Conservation (phyloP, 2,888 invertebrate genomes). For the Eupithecia abbreviata region DNA sequence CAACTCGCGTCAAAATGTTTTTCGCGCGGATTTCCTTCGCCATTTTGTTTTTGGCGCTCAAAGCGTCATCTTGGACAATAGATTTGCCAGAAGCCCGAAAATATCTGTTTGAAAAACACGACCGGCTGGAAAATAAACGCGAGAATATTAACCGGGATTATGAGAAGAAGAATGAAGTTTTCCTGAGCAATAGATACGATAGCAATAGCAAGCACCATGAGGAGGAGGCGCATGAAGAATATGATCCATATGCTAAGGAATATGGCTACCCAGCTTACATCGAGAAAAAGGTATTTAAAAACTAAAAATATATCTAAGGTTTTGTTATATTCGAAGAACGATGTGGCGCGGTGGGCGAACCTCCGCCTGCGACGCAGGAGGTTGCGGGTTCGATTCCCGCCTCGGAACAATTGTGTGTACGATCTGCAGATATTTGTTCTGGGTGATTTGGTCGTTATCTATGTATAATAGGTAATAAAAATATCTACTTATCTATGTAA, state of each 20-base stretch:
- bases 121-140: slow-evolving; percentile 38
- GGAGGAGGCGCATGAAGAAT: slow-evolving; percentile 30
- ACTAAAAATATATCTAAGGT: no score
- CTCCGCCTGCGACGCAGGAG: no score
- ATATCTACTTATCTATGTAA: no score
- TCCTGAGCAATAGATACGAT: slow-evolving; percentile 44
- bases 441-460: no score
- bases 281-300: slow-evolving; percentile 62
- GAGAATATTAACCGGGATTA: slow-evolving; percentile 39
- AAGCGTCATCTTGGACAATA: slow-evolving; percentile 69
- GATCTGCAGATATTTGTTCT: no score
- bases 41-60: slow-evolving; percentile 49
- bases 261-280: slow-evolving; percentile 64
- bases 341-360: no score
- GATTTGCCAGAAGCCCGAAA: slow-evolving; percentile 68
- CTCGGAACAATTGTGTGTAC: no score
- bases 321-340: no score
- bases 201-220: slow-evolving; percentile 54
- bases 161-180: slow-evolving; percentile 32
- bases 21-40: slow-evolving; percentile 41
- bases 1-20: slow-evolving; percentile 48
- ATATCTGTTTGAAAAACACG: slow-evolving; percentile 59
- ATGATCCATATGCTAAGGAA: slow-evolving; percentile 56
- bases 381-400: no score
- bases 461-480: no score